Evolutionary conservation across 2,113 vertebrate genomes (phyloP).

Genomic region (Chinchilla lanigera): DNA sequence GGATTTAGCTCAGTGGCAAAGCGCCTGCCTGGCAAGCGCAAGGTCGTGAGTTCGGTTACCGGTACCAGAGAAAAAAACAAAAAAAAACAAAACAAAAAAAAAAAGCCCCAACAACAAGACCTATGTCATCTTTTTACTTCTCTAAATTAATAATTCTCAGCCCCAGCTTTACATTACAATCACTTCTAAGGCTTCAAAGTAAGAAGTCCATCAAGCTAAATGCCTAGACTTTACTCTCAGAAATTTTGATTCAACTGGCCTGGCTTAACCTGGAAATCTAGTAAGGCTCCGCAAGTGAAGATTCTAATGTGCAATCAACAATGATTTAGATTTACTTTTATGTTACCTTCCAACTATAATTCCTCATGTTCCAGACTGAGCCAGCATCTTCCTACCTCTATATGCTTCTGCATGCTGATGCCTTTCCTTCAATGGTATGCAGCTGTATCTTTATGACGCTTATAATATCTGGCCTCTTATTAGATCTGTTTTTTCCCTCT

Average conservation of each 20-base stretch:
- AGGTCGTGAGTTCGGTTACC: no score
- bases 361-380: not conserved
- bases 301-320: not conserved
- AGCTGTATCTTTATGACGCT: conserved; percentile 13
- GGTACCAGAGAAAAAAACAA: no score
- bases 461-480: not conserved
- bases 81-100: no score
- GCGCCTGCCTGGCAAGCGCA: no score
- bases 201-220: not conserved
- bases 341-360: not conserved
- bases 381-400: conserved; percentile 7
- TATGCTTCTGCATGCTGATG: not conserved
- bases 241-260: not conserved
- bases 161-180: not conserved
- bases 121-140: not conserved
- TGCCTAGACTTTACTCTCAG: not conserved
- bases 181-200: not conserved
- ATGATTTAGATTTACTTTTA: conserved; percentile 1
- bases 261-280: not conserved
- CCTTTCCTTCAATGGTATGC: conserved; percentile 20
- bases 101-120: not conserved
- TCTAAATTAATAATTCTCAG: not conserved
- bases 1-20: no score
- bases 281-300: not conserved
- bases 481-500: not conserved